Evolutionary conservation across 2,888 invertebrate species (phyloP).

Genomic region (Oxyteleia sp.): DNA sequence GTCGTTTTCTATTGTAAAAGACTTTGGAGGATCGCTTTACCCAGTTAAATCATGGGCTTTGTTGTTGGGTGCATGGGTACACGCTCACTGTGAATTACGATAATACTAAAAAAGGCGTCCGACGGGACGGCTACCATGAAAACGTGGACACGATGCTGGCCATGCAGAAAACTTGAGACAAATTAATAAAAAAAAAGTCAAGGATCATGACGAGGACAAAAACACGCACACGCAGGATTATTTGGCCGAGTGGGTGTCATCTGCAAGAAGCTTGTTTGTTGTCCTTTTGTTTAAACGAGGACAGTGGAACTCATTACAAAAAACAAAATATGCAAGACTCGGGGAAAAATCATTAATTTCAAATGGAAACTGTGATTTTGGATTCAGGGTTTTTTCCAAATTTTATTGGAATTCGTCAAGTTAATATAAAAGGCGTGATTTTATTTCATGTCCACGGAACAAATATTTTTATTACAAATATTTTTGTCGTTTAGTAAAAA

Average conservation of each 20-base stretch:
- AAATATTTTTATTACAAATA: no score
- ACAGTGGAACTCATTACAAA: slow-evolving; percentile 47
- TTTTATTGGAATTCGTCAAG: slow-evolving; percentile 23
- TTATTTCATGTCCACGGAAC: no score
- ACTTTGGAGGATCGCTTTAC: slow-evolving; percentile 61
- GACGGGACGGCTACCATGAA: slow-evolving; percentile 67
- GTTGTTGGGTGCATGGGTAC: slow-evolving; percentile 65
- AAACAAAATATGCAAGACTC: slow-evolving; percentile 57
- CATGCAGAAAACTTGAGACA: slow-evolving; percentile 77
- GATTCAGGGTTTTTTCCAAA: slow-evolving; percentile 24
- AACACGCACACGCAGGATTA: slow-evolving; percentile 65
- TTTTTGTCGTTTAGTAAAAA: no score
- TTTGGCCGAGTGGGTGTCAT: slow-evolving; percentile 58
- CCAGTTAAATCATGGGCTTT: slow-evolving; percentile 72
- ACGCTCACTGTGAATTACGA: slow-evolving; percentile 59
- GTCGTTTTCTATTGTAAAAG: slow-evolving; percentile 60
- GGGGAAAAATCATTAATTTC: slow-evolving; percentile 14
- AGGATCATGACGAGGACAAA: slow-evolving; percentile 62
- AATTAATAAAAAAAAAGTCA: slow-evolving; percentile 58
- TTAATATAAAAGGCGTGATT: slow-evolving; percentile 26
- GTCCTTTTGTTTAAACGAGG: slow-evolving; percentile 44
- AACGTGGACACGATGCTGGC: slow-evolving; percentile 80
- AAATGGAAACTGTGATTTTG: slow-evolving; percentile 26
- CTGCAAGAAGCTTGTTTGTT: slow-evolving; percentile 68
- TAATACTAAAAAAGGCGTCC: slow-evolving; percentile 62